Evolutionary conservation across 2,797 vertebrate genomes (phyloP).

Genomic region (Coilia nasus): DNA sequence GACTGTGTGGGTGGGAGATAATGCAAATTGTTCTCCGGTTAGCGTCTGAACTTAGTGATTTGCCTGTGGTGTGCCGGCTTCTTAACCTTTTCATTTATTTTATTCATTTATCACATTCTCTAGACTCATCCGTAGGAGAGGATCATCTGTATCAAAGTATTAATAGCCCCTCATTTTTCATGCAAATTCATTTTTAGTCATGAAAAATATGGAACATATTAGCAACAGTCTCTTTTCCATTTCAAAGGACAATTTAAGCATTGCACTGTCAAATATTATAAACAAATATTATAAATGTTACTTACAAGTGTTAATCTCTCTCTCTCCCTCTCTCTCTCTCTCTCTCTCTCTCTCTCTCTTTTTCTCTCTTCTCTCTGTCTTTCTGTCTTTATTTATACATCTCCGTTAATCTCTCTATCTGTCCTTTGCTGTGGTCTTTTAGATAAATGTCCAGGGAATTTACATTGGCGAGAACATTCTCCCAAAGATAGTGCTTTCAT

Average conservation of each 20-base stretch:
- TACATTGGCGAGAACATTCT: not conserved
- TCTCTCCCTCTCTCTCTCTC: constrained; percentile 28
- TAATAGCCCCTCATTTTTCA: not conserved
- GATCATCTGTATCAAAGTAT: not conserved
- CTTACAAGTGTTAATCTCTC: not conserved
- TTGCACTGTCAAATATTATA: not conserved
- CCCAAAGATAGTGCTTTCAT: not conserved
- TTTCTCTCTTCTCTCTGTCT: not conserved
- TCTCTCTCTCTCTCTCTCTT: not conserved
- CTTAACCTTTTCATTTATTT: not conserved
- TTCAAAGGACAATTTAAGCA: not conserved
- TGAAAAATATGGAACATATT: not conserved
- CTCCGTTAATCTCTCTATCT: not conserved
- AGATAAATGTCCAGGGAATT: not conserved
- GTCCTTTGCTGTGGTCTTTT: not conserved
- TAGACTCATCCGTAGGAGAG: not conserved
- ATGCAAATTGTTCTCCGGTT: constrained; percentile 32
- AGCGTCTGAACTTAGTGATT: constrained; percentile 25
- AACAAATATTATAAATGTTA: not conserved
- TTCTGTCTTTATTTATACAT: not conserved
- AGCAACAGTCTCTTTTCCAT: not conserved
- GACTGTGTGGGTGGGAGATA: constrained; percentile 47
- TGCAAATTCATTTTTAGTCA: not conserved
- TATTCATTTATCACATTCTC: not conserved
- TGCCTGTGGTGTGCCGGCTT: not conserved